Base-by-base conservation (phyloP, 2,113 vertebrate genomes). In the Brachionichthys hirsutus region DNA sequence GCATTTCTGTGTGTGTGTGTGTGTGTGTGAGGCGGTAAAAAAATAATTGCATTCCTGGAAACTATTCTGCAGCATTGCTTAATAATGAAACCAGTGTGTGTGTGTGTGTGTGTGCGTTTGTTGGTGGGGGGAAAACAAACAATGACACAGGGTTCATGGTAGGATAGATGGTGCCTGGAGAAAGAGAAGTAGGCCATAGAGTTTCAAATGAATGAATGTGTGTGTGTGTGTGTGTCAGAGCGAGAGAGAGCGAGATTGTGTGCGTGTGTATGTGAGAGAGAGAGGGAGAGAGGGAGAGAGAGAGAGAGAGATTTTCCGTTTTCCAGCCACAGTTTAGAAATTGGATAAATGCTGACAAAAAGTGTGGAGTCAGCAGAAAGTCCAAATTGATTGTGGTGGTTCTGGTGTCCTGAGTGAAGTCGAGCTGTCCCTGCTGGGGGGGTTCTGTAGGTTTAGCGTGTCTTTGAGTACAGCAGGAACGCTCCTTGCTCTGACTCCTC, bases 1-100 rank as follows among this genome's bases (percentile, higher is more conserved):
- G 47, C 20, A 49, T n/a, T 18, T 22, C 46, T 48, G 53, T 44
- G 62, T 18, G 59, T n/a, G 66, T 38, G 50, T 54, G 50, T 47
- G 38, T 57, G 54, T 51, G 20, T 78, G 66, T 73, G 81, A 82
- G 84, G 83, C 73, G 74, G 70, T 85, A 79, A 82, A 72, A 79
- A 82, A 72, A 76, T 80, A 78, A 79, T 87, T 88, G 81, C 89
- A 85, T 92, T 92, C 88, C 86, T 90, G 91, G 89, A 92, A 91
- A 89, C 89, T 78, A 83, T 73, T 82, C 77, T 83, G 88, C 82
- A 71, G 86, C 78, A 82, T 92, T 91, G 87, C 88, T 85, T 85
- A 87, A 87, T 87, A 87, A 85, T 81, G 87, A 88, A 88, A 89
- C 80, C 86, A 66, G 63, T 52, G 58, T 67, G 55, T 77, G 67